A percentile compares a stretch with the other conserved stretches of the same genome.
These are phyloP conservation scores for Habropoda laboriosa DNA, from an alignment of 1,140 invertebrate genomes.

Conservation along the genomic window DNA sequence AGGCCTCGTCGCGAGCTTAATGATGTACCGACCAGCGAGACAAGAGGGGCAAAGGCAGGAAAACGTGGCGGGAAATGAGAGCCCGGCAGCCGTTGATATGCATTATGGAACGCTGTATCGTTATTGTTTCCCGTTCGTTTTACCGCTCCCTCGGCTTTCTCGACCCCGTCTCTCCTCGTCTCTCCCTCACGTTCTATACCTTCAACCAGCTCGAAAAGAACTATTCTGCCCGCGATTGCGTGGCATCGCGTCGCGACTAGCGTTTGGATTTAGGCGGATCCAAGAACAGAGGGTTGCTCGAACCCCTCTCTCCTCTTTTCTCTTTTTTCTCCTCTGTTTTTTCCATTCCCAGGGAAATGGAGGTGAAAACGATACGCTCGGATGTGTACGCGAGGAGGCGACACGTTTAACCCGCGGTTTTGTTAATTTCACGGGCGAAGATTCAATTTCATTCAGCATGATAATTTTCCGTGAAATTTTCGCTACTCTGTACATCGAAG, in stretches of 20 bases:
- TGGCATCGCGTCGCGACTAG: not conserved
- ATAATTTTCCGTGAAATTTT: too few relatives aligned
- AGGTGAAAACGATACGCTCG: too few relatives aligned
- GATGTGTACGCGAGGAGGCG: too few relatives aligned
- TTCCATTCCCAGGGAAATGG: too few relatives aligned
- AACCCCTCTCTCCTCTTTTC: too few relatives aligned
- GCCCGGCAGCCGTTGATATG: slow-evolving; percentile 49
- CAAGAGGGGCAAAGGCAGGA: slow-evolving; percentile 9
- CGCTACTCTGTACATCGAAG: too few relatives aligned
- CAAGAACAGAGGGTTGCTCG: not conserved
- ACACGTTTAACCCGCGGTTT: too few relatives aligned
- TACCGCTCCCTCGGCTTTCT: not conserved
- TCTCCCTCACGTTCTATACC: not conserved
- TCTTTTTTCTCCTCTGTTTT: too few relatives aligned
- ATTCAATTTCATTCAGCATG: too few relatives aligned
- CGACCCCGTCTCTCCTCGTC: not conserved
- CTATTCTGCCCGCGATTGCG: slow-evolving; percentile 8
- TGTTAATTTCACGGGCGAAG: too few relatives aligned
- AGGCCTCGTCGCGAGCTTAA: slow-evolving; percentile 18
- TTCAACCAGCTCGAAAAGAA: not conserved
- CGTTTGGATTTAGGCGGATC: not conserved
- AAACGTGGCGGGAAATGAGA: slow-evolving; percentile 47
- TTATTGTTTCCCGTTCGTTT: slow-evolving; percentile 54
- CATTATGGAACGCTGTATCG: slow-evolving; percentile 57
- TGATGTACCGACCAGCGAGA: slow-evolving; percentile 28